These are phyloP conservation scores for Serrognathus titanus DNA, from an alignment of 2,888 invertebrate species.

Conservation along the genomic window DNA sequence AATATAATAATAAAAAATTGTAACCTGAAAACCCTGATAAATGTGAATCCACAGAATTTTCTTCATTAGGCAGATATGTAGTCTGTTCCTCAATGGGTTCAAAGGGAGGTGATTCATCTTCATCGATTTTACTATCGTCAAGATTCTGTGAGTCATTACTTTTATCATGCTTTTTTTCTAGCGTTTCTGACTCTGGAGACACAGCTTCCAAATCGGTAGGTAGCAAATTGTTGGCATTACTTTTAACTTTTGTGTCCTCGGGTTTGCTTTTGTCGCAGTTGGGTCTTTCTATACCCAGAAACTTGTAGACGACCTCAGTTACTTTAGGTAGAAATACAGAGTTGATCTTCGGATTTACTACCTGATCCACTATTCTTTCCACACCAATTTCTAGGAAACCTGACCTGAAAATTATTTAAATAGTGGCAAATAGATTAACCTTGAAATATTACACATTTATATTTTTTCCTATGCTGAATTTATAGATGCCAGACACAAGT, in stretches of 20 bases:
- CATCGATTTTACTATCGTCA: conserved; percentile 55
- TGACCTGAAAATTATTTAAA: conserved; percentile 58
- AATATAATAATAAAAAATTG: not conserved
- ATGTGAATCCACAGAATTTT: conserved; percentile 57
- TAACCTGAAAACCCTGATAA: conserved; percentile 55
- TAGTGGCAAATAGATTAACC: not conserved
- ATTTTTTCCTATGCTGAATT: too few species aligned
- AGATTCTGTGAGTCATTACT: conserved; percentile 41
- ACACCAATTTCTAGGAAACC: conserved; percentile 88
- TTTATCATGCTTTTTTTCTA: conserved; percentile 35
- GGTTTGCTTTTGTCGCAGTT: conserved; percentile 29
- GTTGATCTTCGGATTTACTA: conserved; percentile 89
- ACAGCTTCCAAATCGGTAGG: conserved; percentile 78
- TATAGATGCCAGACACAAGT: too few species aligned
- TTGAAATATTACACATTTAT: too few species aligned
- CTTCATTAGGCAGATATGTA: conserved; percentile 46
- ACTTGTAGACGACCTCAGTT: conserved; percentile 85
- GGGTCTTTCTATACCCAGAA: conserved; percentile 75
- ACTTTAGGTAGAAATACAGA: conserved; percentile 86
- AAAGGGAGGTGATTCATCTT: conserved; percentile 65
- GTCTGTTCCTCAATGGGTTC: conserved; percentile 56
- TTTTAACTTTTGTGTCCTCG: conserved; percentile 11
- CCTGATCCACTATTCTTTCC: conserved; percentile 93
- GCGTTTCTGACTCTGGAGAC: conserved; percentile 74
- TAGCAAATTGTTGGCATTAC: conserved; percentile 57